Conservation (phyloP, 2,797 vertebrate genomes). For the Zonotrichia albicollis region DNA sequence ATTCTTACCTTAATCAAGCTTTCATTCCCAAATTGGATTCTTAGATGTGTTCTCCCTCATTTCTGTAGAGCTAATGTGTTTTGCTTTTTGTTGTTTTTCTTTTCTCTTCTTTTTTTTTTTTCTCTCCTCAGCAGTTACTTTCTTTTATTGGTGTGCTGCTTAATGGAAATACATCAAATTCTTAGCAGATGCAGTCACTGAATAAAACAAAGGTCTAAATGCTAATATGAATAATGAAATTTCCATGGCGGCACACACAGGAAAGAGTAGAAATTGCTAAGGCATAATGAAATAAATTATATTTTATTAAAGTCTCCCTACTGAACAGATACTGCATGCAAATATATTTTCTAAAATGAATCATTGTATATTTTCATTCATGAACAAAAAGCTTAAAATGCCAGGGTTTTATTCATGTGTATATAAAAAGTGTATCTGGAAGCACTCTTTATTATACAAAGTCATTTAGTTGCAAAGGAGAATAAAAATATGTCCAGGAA, state of each 20-base stretch:
- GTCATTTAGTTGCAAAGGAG: background rate
- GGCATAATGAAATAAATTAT: constrained; percentile 15
- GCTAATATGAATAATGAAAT: constrained; percentile 36
- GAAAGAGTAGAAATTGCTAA: constrained; percentile 16
- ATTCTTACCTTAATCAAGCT: background rate
- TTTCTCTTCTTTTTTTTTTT: background rate
- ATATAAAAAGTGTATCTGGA: constrained; percentile 6
- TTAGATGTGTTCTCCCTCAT: background rate
- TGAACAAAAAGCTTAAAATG: background rate
- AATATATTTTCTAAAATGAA: constrained; percentile 7
- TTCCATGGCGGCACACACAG: background rate
- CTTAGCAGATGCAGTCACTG: constrained; percentile 10
- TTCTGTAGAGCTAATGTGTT: background rate
- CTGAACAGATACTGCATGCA: background rate
- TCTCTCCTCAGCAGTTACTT: background rate
- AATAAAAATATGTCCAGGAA: background rate
- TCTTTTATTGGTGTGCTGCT: background rate
- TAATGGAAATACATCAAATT: constrained; percentile 29
- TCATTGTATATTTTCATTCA: constrained; percentile 3
- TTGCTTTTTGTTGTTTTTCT: background rate
- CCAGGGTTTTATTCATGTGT: background rate
- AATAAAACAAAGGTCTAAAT: constrained; percentile 51
- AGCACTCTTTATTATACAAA: background rate
- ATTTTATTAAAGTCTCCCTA: constrained; percentile 22
- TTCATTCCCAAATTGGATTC: background rate